Evolutionary conservation across 2,888 invertebrate genomes (phyloP), one percentile per base, ranked within the genome.

Genomic region (Allacma fusca): DNA sequence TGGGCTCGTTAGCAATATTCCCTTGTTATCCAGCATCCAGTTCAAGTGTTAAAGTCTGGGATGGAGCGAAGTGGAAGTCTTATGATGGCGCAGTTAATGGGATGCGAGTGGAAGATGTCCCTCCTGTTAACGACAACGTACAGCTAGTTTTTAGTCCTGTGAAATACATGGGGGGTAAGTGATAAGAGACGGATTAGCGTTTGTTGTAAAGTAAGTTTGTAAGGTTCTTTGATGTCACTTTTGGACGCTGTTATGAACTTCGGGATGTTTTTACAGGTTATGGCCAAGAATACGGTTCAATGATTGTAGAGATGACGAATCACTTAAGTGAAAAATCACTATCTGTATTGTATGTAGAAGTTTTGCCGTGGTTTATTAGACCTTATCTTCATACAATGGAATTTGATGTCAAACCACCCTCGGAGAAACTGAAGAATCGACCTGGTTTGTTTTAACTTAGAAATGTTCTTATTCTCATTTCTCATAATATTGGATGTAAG

Each of bases 231-330:
- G n/a, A n/a, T n/a, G n/a, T n/a, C n/a, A n/a, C n/a, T n/a, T n/a
- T n/a, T n/a, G n/a, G n/a, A n/a, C n/a, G n/a, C n/a, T n/a, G n/a
- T n/a, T n/a, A n/a, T n/a, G n/a, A n/a, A n/a, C n/a, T n/a, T n/a
- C n/a, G n/a, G n/a, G n/a, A n/a, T n/a, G n/a, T n/a, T n/a, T n/a
- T n/a, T n/a, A 24, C 62, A 90, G 97, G 96, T 1, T 94, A 94
- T 88, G 97, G 97, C 0, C 94, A 96, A 87, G 95, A 96, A 86
- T 91, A 91, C 85, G 97, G 97, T 16, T 94, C 95, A 71, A 92
- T 98, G 84, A 92, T 94, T 65, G 79, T 84, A 12, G 83, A 84
- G 78, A 83, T 84, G 84, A 80, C 79, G 0, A 84, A 84, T 64
- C 82, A 83, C 71, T 70, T 82, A 34, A 79, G 59, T 34, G 82